phyloP scores from a whole-genome alignment of 2,888 invertebrate species.

The Cantharis rustica region DNA sequence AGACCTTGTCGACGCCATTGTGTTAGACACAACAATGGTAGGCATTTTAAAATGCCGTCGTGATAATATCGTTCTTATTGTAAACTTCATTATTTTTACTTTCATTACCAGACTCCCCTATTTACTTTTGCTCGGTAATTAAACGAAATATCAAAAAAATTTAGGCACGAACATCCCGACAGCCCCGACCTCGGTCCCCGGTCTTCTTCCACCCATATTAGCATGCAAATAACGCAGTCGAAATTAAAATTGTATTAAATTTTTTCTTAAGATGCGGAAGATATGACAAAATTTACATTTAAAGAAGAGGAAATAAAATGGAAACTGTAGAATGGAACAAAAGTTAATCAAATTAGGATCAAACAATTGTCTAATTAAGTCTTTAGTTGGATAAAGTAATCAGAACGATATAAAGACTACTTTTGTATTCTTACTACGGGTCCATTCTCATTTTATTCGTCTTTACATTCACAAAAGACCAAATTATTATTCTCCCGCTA shows the following conservation, averaged over 20 bases:
- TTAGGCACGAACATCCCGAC: neutral
- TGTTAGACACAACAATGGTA: conserved; percentile 18
- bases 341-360: conserved; percentile 52
- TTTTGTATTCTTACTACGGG: conserved; percentile 38
- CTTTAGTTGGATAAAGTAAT: conserved; percentile 44
- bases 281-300: conserved; percentile 27
- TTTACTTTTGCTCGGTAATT: neutral
- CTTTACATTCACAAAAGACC: conserved; percentile 36
- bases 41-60: conserved; percentile 20
- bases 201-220: conserved; percentile 12
- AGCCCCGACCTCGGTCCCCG: neutral
- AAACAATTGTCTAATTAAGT: conserved; percentile 54
- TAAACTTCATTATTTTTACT: neutral
- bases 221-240: conserved; percentile 37
- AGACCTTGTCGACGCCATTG: conserved; percentile 20
- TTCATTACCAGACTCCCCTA: neutral
- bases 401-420: conserved; percentile 35
- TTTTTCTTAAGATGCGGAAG: conserved; percentile 43
- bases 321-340: conserved; percentile 44
- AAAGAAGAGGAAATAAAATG: conserved; percentile 22
- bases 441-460: conserved; percentile 35
- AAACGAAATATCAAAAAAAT: neutral
- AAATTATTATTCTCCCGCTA: conserved; percentile 33
- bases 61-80: neutral
- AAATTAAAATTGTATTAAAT: conserved; percentile 38